Conservation (phyloP, 1,140 invertebrate genomes). For the Ostrea denselamellosa region DNA sequence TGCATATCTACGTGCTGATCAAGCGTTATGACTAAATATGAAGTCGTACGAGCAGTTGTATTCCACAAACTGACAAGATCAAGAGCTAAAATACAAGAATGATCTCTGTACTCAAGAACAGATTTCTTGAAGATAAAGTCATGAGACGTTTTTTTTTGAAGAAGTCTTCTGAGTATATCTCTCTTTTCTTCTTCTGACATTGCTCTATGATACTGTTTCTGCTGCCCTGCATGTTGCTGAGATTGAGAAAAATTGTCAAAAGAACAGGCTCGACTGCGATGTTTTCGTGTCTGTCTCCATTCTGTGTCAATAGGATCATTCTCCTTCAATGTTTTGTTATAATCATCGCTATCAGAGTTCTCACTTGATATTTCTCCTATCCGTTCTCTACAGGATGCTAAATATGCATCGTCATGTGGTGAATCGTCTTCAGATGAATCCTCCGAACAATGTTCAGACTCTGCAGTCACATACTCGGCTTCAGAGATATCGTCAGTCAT, state of each 20-base stretch:
- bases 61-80: slow-evolving; percentile 48
- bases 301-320: not conserved
- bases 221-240: not conserved
- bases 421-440: not conserved
- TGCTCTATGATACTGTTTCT: not conserved
- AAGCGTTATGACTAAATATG: slow-evolving; percentile 38
- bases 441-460: not conserved
- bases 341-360: not conserved
- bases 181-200: not conserved
- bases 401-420: not conserved
- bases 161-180: not conserved
- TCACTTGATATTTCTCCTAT: not conserved
- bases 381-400: not conserved
- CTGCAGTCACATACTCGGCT: slow-evolving; percentile 42
- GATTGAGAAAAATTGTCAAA: too few species aligned
- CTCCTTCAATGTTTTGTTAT: not conserved
- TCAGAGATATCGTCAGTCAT: not conserved
- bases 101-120: not conserved
- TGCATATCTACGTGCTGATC: not conserved
- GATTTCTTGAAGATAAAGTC: slow-evolving; percentile 14
- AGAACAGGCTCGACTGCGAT: not conserved
- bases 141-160: slow-evolving; percentile 1
- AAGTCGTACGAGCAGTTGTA: not conserved
- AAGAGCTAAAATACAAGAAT: slow-evolving; percentile 11
- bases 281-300: not conserved